Evolutionary conservation across 2,113 vertebrate species (phyloP), one percentile per base, ranked within the genome.

Genomic region (Penelope pileata): DNA sequence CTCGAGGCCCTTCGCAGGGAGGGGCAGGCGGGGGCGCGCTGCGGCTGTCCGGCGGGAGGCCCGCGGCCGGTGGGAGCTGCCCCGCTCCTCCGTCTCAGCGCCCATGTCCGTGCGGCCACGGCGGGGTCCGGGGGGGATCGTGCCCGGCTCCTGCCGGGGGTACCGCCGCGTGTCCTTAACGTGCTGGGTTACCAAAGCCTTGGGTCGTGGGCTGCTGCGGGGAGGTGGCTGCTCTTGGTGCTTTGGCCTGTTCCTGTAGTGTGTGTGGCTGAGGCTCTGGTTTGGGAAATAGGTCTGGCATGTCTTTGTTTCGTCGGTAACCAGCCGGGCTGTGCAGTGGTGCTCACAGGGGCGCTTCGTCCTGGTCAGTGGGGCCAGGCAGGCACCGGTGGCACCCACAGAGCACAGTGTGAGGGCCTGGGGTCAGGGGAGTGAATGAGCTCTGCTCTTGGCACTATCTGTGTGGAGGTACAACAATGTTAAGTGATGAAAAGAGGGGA

Each of bases 321-420:
- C 43, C 30, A 45, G 16, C 6, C 7, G 6, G 27, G 23, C 22
- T 22, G 4, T 4, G 3, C 51, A 2, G 23, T 2, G 12, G 4
- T n/a, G 1, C 11, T 7, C n/a, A 2, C 2, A 36, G 38, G 17
- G 47, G 5, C 17, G 1, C 7, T 0, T 76, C 22, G 2, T 16
- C 40, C n/a, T 24, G 3, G 0, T 24, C 23, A 3, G 0, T 4
- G 8, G 27, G 12, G 4, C 22, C 24, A 22, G 4, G 12, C 27
- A n/a, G 24, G 34, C 42, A 62, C 9, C 27, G 4, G 1, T 11
- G 22, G 34, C 18, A 42, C 10, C 2, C 7, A 3, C 17, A 4
- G 43, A 16, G 3, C 5, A 32, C 27, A 14, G 18, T 16, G 2
- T 21, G n/a, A 26, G 29, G 54, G 12, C 9, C 34, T 32, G 51